Percentiles rank a stretch among this genome's conserved stretches.
Conservation (phyloP, 1,140 invertebrate species). For the Hylyphantes graminicola region DNA sequence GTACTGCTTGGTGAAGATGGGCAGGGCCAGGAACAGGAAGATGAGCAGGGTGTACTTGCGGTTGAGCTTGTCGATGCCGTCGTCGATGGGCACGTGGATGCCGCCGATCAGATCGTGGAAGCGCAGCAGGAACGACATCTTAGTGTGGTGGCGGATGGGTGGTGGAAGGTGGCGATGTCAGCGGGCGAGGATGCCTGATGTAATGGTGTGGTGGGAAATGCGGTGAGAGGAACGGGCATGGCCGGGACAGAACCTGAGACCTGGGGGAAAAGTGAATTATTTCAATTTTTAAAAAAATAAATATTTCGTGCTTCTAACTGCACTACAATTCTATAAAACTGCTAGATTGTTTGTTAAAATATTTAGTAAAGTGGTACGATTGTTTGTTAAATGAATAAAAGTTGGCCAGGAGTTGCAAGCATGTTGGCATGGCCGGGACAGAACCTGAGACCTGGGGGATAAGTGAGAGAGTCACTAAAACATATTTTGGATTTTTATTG, state of each 20-base stretch:
- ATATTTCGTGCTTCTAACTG: too few species aligned
- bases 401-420: too few species aligned
- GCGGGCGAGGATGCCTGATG: neutral
- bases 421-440: constrained; percentile 56
- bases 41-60: constrained; percentile 72
- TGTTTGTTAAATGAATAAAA: too few species aligned
- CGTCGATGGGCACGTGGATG: constrained; percentile 71
- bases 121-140: constrained; percentile 66
- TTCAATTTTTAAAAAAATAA: too few species aligned
- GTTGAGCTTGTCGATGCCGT: constrained; percentile 72
- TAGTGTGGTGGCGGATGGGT: neutral
- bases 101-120: constrained; percentile 68
- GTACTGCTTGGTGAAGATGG: constrained; percentile 73
- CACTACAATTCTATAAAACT: too few species aligned
- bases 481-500: too few species aligned
- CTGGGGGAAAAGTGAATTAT: neutral
- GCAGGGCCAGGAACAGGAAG: constrained; percentile 71
- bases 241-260: constrained; percentile 54
- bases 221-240: constrained; percentile 47
- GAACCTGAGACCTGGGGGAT: constrained; percentile 24
- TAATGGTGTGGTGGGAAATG: neutral
- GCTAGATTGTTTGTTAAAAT: too few species aligned
- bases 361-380: too few species aligned
- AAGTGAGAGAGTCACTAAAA: neutral
- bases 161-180: constrained; percentile 3